These are phyloP conservation scores for Pardalotus punctatus DNA, from an alignment of 2,113 vertebrate species.

Conservation along the genomic window DNA sequence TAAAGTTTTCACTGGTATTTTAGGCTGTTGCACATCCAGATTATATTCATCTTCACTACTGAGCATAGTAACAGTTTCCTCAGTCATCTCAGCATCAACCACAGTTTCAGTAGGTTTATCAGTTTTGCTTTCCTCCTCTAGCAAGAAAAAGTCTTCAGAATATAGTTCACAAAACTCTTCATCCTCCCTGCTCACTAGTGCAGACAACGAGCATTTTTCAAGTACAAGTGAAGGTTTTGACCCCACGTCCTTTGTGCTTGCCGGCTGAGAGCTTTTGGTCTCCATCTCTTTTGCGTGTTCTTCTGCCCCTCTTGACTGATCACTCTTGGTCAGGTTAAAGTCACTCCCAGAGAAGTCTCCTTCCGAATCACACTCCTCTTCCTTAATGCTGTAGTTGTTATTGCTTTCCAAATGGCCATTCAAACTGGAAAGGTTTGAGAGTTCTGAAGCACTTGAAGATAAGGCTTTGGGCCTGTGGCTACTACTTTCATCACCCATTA, in stretches of 20 bases:
- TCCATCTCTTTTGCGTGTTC: slow-evolving; percentile 63
- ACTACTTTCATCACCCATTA: slow-evolving; percentile 93
- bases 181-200: slow-evolving; percentile 90
- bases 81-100: slow-evolving; percentile 44
- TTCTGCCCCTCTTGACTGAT: slow-evolving; percentile 59
- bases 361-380: slow-evolving; percentile 89
- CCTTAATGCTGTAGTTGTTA: slow-evolving; percentile 95
- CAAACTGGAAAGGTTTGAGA: slow-evolving; percentile 82
- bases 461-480: slow-evolving; percentile 88
- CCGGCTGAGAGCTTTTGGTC: slow-evolving; percentile 26
- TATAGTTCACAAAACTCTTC: slow-evolving; percentile 96
- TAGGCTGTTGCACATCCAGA: slow-evolving; percentile 52
- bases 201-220: slow-evolving; percentile 91
- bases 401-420: slow-evolving; percentile 92
- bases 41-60: slow-evolving; percentile 81
- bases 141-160: slow-evolving; percentile 88
- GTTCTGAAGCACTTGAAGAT: slow-evolving; percentile 94
- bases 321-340: slow-evolving; percentile 45
- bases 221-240: slow-evolving; percentile 80
- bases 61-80: slow-evolving; percentile 60
- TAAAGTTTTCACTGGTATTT: slow-evolving; percentile 83
- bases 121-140: slow-evolving; percentile 79
- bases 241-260: slow-evolving; percentile 70
- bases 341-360: slow-evolving; percentile 74
- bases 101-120: slow-evolving; percentile 58